Evolutionary conservation across 2,113 vertebrate genomes (phyloP), one percentile per base, ranked within the genome.

Genomic region (Zootoca vivipara): DNA sequence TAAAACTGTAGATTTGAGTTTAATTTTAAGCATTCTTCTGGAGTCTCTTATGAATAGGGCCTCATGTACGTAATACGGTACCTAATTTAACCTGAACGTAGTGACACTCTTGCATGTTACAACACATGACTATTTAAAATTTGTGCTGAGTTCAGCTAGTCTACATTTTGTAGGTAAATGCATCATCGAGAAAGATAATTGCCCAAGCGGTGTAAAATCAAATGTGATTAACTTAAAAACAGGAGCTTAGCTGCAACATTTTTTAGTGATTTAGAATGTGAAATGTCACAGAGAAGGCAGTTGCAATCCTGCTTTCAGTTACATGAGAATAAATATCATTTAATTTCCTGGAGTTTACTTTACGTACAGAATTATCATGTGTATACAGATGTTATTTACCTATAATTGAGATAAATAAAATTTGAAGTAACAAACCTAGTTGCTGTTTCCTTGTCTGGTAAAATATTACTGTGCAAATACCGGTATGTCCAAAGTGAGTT

Each of bases 31-130:
- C 22, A 16, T 74, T 75, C 58, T 33, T 28, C 67, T 58, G 12
- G 3, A 8, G 28, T 75, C 7, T 35, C 5, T 56, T 89, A 26
- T 9, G 30, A 80, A 20, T 85, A 4, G 52, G 13, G 2, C 16
- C 30, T 0, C 10, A 5, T 4, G 0, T 26, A 0, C 0, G 8
- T 15, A 82, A 4, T 58, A n/a, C n/a, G n/a, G n/a, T n/a, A n/a
- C 24, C 1, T 77, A 1, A 65, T 3, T 28, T 26, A 3, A 84
- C 15, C 79, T 20, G 40, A 84, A 90, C 70, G 1, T 8, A 4
- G 70, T 83, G 30, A 4, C 2, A 0, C 3, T 42, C 77, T 72
- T 83, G 78, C 30, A 20, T 42, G 52, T 67, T 89, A 2, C 7
- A 24, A 56, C 9, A 8, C 4, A 6, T 82, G 65, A 26, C 3